Percentiles rank a stretch among this genome's conserved stretches.
These are phyloP conservation scores for Orcinus orca DNA, from an alignment of 2,113 vertebrate species.

Conservation along the genomic window DNA sequence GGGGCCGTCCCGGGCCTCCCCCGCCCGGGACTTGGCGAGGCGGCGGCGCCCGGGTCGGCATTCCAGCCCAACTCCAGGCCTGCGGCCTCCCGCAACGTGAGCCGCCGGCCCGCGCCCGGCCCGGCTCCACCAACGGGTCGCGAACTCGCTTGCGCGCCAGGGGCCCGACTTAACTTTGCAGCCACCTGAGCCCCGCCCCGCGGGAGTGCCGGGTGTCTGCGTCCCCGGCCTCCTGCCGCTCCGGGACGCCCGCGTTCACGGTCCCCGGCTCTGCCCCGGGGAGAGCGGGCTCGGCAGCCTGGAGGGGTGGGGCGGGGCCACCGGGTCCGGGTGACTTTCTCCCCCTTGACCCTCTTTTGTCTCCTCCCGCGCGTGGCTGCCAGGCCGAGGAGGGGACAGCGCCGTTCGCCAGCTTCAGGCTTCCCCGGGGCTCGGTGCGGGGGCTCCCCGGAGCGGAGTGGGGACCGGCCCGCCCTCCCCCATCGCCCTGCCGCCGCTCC, in stretches of 20 bases:
- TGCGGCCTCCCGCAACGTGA: not conserved
- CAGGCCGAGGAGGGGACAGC: conserved; percentile 85
- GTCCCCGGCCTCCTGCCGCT: not conserved
- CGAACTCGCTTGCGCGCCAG: conserved; percentile 63
- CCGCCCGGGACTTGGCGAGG: not conserved
- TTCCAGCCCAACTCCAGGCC: not conserved
- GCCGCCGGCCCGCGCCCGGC: not conserved
- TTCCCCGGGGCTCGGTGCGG: conserved; percentile 83
- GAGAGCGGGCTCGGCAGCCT: not conserved
- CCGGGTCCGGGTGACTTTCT: conserved; percentile 38
- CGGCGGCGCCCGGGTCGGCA: not conserved
- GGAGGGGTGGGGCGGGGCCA: conserved; percentile 40
- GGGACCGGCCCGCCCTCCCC: conserved; percentile 86
- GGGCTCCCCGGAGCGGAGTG: conserved; percentile 84
- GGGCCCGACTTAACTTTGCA: conserved; percentile 69
- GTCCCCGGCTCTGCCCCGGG: not conserved
- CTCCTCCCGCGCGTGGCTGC: conserved; percentile 66
- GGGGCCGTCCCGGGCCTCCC: not conserved
- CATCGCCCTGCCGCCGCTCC: conserved; percentile 88
- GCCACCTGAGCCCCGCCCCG: conserved; percentile 37
- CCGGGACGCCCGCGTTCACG: too few relatives aligned
- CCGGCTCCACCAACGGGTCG: conserved; percentile 39
- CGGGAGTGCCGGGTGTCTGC: conserved; percentile 2
- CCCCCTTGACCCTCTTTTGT: conserved; percentile 70
- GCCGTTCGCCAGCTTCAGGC: conserved; percentile 80